These are phyloP conservation scores for Dipodomys ordii DNA, from an alignment of 2,113 vertebrate genomes.

Conservation along the genomic window DNA sequence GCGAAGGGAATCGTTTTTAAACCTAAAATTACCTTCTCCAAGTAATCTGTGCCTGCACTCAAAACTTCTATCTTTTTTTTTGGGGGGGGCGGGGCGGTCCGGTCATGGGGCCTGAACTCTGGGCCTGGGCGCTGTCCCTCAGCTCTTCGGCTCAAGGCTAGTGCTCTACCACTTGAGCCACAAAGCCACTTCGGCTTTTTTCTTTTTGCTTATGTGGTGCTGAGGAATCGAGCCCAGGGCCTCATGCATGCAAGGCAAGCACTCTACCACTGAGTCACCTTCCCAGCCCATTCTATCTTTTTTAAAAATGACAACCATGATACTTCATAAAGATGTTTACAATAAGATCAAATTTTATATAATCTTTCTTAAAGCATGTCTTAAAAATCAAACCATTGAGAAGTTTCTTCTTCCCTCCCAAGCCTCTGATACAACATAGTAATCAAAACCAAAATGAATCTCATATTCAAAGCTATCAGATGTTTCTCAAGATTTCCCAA, in stretches of 20 bases:
- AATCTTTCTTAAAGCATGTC: neutral
- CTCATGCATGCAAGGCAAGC: too few species aligned
- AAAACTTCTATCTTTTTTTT: constrained; percentile 8
- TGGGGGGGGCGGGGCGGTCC: too few species aligned
- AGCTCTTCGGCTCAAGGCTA: too few species aligned
- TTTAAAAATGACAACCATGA: neutral
- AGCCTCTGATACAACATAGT: constrained; percentile 26
- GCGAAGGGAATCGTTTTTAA: neutral
- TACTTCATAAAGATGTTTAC: neutral
- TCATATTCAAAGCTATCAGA: constrained; percentile 49
- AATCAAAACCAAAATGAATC: constrained; percentile 70
- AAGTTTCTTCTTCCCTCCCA: neutral
- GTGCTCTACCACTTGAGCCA: too few species aligned
- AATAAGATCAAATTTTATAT: neutral
- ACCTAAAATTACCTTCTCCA: neutral
- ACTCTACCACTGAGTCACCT: too few species aligned
- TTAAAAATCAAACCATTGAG: neutral
- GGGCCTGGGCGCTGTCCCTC: too few species aligned
- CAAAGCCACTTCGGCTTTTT: too few species aligned
- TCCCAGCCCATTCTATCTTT: neutral
- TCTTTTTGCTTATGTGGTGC: too few species aligned
- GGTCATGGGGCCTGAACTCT: too few species aligned
- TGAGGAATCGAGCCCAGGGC: too few species aligned
- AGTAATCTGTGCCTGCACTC: neutral
- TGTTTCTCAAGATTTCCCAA: constrained; percentile 51